Evolutionary conservation across 2,888 invertebrate genomes (phyloP), one percentile per base, ranked within the genome.

Genomic region (Odontothrips loti): DNA sequence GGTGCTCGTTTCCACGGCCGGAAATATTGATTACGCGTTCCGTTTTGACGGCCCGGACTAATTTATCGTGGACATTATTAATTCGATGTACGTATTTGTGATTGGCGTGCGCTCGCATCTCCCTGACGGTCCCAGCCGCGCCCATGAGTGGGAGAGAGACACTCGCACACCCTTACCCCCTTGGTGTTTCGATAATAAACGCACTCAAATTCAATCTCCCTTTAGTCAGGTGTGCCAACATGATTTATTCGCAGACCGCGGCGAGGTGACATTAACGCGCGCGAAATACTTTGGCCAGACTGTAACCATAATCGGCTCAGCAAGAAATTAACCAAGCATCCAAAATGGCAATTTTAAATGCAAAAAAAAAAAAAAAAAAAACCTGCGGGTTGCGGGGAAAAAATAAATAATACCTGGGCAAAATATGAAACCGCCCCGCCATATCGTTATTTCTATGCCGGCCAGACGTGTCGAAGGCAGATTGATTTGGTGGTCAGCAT

Each of bases 1-100:
- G 34, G 34, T 43, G 6, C 34, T 43, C 34, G 34, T 43, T 43
- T 43, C 34, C 34, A 43, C 6, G 58, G n/a, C 58, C 20, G 58
- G 58, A 58, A 58, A 58, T 58, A 58, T 58, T 58, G 58, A 58
- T 58, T 58, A 58, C 58, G n/a, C 58, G 58, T n/a, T 17, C 58
- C 58, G 17, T 58, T 58, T 17, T 17, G 58, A 58, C 58, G 58
- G 11, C 20, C 20, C 58, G 15, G 58, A 58, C n/a, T 58, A 58
- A 58, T 58, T 58, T 58, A 58, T 58, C 58, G 58, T n/a, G 17
- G 58, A n/a, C 34, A n/a, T 20, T 58, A 58, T 58, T 58, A 58
- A 58, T 58, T 43, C 34, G 34, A 43, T 43, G 34, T 43, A 2
- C 34, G 34, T 43, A 43, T 43, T 43, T 43, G 34, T 43, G 34